Conservation (phyloP, 2,113 vertebrate species). For the Siniperca chuatsi region DNA sequence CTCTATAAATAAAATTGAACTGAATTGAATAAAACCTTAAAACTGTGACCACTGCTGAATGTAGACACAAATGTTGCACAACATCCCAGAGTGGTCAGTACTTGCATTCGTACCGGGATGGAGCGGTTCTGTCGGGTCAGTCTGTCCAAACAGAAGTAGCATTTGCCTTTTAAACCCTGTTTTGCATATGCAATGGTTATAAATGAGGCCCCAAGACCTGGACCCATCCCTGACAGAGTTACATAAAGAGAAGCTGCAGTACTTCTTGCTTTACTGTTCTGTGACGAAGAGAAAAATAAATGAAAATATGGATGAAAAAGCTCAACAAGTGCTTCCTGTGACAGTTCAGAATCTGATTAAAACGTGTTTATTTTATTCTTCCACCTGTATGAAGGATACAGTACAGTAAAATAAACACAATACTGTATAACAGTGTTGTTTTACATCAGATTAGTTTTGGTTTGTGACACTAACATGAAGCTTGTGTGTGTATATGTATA, state of each 20-base stretch:
- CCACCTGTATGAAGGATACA: not conserved
- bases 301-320: not conserved
- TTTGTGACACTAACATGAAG: not conserved
- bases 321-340: not conserved
- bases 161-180: no score
- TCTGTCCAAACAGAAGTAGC: no score
- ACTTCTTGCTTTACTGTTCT: not conserved
- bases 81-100: no score
- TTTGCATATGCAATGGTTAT: no score
- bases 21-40: not conserved
- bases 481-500: not conserved
- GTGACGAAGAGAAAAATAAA: not conserved
- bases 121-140: no score
- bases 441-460: not conserved
- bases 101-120: no score
- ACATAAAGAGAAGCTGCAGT: no score
- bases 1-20: no score
- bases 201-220: no score
- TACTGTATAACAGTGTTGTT: not conserved
- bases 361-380: not conserved
- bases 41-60: no score
- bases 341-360: not conserved
- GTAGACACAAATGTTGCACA: no score
- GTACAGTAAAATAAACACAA: not conserved
- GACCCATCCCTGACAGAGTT: no score